phyloP scores from a whole-genome alignment of 2,797 vertebrate genomes.

The Urocyon cinereoargenteus region DNA sequence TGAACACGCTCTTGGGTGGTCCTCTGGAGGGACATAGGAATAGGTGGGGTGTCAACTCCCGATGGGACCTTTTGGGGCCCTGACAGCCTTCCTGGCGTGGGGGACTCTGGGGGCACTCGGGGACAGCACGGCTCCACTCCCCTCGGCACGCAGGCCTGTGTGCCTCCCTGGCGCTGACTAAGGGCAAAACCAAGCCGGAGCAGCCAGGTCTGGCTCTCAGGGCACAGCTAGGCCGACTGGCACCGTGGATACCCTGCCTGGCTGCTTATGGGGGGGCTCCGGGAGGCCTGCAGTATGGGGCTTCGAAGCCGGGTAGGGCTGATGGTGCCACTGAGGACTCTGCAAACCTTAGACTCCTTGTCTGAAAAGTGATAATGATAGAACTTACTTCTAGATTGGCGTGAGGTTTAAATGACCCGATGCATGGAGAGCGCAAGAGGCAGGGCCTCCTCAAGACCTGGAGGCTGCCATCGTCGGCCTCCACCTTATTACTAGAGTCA shows the following conservation, averaged over 20 bases:
- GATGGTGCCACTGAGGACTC: not conserved
- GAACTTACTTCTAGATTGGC: not conserved
- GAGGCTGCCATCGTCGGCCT: not conserved
- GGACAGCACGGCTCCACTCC: not conserved
- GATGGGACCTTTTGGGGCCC: not conserved
- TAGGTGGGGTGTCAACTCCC: not conserved
- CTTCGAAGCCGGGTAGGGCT: accelerated
- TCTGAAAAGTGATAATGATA: not conserved
- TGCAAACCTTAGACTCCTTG: not conserved
- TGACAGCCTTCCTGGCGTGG: not conserved
- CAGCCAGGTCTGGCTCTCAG: not conserved
- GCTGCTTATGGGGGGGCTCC: not conserved
- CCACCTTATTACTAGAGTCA: not conserved
- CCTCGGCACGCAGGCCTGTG: too few species aligned
- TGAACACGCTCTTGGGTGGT: not conserved
- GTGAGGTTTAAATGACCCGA: not conserved
- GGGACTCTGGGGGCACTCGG: too few species aligned
- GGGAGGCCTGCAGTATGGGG: too few species aligned
- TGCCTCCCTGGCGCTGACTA: not conserved
- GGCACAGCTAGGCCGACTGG: not conserved
- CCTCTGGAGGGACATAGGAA: not conserved
- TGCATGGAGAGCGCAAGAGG: not conserved
- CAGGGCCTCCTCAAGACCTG: not conserved
- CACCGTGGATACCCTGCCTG: accelerated
- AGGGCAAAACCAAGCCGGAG: not conserved